A percentile compares a stretch with the other conserved stretches of the same genome.
These are phyloP conservation scores for Rhabditoides inermis DNA, from an alignment of 2,888 invertebrate genomes.

Conservation along the genomic window DNA sequence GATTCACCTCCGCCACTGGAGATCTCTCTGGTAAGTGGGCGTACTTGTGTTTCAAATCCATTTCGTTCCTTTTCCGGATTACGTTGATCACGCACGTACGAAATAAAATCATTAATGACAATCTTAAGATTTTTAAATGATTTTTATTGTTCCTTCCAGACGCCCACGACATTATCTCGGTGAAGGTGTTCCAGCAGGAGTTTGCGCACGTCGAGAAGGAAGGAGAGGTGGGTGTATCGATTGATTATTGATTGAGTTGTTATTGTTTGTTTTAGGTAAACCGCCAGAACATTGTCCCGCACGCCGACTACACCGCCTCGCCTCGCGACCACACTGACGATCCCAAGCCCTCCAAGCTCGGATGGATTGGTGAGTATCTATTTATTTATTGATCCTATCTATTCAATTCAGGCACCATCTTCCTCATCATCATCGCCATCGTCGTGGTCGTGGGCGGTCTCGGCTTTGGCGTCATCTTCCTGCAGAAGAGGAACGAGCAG, in stretches of 20 bases:
- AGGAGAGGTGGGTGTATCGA: conserved; percentile 21
- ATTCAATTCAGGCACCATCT: conserved; percentile 62
- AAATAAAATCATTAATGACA: too few species aligned
- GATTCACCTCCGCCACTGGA: conserved; percentile 88
- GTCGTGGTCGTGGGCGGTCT: conserved; percentile 74
- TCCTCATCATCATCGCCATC: conserved; percentile 72
- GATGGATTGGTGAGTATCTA: conserved; percentile 66
- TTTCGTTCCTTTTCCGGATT: too few species aligned
- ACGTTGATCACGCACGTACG: too few species aligned
- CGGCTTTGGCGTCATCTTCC: conserved; percentile 81
- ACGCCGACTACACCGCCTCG: conserved; percentile 23
- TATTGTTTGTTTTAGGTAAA: conserved; percentile 13
- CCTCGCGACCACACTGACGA: conserved; percentile 85
- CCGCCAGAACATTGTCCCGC: conserved; percentile 17
- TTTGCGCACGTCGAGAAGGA: conserved; percentile 57
- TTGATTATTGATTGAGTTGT: not conserved
- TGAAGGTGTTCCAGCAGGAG: conserved; percentile 86
- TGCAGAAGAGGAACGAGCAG: conserved; percentile 82
- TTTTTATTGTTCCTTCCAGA: conserved; percentile 71
- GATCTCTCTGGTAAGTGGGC: conserved; percentile 67
- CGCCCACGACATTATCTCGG: conserved; percentile 84
- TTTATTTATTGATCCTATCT: conserved; percentile 48
- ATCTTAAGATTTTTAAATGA: not conserved
- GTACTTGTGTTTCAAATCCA: too few species aligned
- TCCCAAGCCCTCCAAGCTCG: conserved; percentile 72